Evolutionary conservation across 2,888 invertebrate species (phyloP).

Genomic region (Melanotus villosus): DNA sequence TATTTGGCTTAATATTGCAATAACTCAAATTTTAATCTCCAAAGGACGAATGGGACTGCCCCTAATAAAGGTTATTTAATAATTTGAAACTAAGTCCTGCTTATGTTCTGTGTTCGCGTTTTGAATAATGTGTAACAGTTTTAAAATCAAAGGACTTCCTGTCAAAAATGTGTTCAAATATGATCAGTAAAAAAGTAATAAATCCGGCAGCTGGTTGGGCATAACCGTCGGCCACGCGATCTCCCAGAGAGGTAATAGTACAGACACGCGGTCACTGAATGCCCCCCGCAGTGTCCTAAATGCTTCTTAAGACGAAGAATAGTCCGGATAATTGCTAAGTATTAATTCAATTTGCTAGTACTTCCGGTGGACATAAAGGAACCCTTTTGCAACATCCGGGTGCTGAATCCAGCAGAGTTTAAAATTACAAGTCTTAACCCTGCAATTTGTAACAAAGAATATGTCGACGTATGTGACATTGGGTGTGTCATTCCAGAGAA

Average conservation of each 20-base stretch:
- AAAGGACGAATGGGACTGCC: too few relatives aligned
- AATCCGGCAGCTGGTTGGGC: constrained; percentile 51
- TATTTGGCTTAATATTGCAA: too few relatives aligned
- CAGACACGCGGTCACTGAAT: constrained; percentile 59
- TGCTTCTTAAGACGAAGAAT: constrained; percentile 68
- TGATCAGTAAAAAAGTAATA: constrained; percentile 39
- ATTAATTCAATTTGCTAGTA: constrained; percentile 68
- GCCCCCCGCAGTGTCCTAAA: constrained; percentile 64
- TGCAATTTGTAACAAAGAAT: constrained; percentile 63
- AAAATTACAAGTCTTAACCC: constrained; percentile 67
- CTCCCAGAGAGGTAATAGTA: constrained; percentile 65
- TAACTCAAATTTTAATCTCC: too few relatives aligned
- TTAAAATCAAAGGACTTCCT: constrained; percentile 25
- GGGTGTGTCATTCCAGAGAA: constrained; percentile 59
- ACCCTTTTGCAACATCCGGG: constrained; percentile 64
- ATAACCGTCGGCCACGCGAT: constrained; percentile 62
- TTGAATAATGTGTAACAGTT: neutral
- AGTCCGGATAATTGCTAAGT: constrained; percentile 68
- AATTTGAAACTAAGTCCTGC: too few relatives aligned
- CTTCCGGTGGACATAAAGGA: constrained; percentile 65
- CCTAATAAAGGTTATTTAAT: too few relatives aligned
- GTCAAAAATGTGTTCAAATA: constrained; percentile 16
- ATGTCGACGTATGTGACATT: constrained; percentile 63
- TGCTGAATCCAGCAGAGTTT: constrained; percentile 63
- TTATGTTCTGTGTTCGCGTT: too few relatives aligned